These are phyloP conservation scores for Enteromius anoplus DNA, from an alignment of 2,797 vertebrate species.

Conservation along the genomic window DNA sequence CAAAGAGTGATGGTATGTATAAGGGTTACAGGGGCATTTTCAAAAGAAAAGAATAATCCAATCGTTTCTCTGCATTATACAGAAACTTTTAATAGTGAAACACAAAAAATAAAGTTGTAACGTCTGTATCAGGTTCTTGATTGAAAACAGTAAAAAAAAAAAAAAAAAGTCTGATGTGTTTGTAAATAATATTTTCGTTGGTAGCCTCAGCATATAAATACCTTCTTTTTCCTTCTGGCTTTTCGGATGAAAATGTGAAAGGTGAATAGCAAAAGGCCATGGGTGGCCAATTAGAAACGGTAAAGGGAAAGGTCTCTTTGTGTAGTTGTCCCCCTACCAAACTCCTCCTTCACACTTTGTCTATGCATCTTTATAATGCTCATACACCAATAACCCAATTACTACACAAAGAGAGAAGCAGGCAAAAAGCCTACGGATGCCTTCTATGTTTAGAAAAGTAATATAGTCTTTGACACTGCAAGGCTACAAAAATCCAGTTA, in stretches of 20 bases:
- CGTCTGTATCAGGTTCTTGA: neutral
- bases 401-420: conserved; percentile 54
- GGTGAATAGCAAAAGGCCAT: conserved; percentile 61
- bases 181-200: neutral
- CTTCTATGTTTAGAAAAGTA: conserved; percentile 41
- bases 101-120: neutral
- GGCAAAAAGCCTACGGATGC: conserved; percentile 42
- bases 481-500: neutral
- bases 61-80: conserved; percentile 55
- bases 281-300: conserved; percentile 65
- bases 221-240: conserved; percentile 35
- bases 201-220: conserved; percentile 14
- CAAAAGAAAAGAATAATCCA: conserved; percentile 56
- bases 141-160: neutral
- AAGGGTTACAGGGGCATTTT: conserved; percentile 49
- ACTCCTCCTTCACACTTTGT: conserved; percentile 51
- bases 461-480: conserved; percentile 35
- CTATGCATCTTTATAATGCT: conserved; percentile 55
- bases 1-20: conserved; percentile 42
- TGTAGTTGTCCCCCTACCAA: conserved; percentile 53
- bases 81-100: conserved; percentile 4
- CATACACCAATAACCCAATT: conserved; percentile 60
- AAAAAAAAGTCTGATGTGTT: conserved; percentile 2
- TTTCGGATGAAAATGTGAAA: conserved; percentile 59
- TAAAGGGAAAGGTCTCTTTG: conserved; percentile 57